phyloP scores from a whole-genome alignment of 2,797 vertebrate genomes.

The Cyclura pinguis region DNA sequence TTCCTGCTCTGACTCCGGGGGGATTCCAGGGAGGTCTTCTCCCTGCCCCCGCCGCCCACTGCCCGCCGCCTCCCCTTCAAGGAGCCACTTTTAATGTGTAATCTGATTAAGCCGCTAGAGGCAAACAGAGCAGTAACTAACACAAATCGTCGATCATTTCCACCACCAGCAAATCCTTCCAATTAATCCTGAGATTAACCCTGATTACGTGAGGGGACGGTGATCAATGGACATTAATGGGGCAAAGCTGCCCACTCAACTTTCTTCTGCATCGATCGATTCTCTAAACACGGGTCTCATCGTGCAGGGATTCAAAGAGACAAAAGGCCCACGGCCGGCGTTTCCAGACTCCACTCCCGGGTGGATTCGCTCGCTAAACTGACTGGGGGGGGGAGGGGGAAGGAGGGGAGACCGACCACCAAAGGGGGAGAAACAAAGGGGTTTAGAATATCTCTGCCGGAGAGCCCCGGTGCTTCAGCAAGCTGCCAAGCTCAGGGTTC shows the following conservation, averaged over 20 bases:
- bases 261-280: constrained; percentile 71
- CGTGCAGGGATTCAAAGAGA: neutral
- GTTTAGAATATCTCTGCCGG: too few relatives aligned
- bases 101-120: constrained; percentile 79
- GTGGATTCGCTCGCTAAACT: too few relatives aligned
- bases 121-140: constrained; percentile 72
- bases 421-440: too few relatives aligned
- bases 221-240: constrained; percentile 77
- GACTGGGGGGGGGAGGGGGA: too few relatives aligned
- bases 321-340: neutral
- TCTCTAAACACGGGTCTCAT: neutral
- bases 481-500: too few relatives aligned
- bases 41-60: too few relatives aligned
- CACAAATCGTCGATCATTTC: constrained; percentile 73
- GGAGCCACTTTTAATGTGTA: constrained; percentile 76
- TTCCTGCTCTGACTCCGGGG: constrained; percentile 8
- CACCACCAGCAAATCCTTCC: constrained; percentile 74
- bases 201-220: constrained; percentile 72
- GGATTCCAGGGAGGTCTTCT: neutral
- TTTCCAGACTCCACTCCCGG: neutral
- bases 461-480: too few relatives aligned
- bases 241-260: constrained; percentile 71
- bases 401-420: too few relatives aligned
- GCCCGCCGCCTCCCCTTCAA: constrained; percentile 50
- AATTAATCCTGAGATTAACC: constrained; percentile 79